Evolutionary conservation across 1,140 invertebrate genomes (phyloP).

Genomic region (Drosophila pandora): DNA sequence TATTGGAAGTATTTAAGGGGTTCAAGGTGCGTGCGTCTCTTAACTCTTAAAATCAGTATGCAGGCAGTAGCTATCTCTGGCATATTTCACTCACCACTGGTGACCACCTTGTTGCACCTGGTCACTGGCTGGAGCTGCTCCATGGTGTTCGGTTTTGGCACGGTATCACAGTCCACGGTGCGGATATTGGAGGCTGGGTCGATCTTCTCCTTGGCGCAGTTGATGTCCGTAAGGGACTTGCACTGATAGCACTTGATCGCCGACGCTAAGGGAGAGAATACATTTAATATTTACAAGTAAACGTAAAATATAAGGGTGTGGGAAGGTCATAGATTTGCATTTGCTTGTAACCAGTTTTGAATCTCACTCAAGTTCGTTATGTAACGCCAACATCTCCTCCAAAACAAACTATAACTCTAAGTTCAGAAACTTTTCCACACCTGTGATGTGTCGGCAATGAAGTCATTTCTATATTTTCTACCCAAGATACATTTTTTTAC

Average conservation of each 20-base stretch:
- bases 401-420: slow-evolving; percentile 14
- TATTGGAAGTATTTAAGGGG: slow-evolving; percentile 24
- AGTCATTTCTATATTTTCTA: slow-evolving; percentile 40
- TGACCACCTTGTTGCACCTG: slow-evolving; percentile 78
- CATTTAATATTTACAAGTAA: neutral
- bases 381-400: slow-evolving; percentile 50
- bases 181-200: slow-evolving; percentile 62
- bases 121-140: slow-evolving; percentile 72
- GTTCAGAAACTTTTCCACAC: slow-evolving; percentile 14
- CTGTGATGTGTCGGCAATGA: slow-evolving; percentile 38
- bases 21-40: slow-evolving; percentile 46
- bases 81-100: slow-evolving; percentile 68
- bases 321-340: slow-evolving; percentile 32
- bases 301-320: slow-evolving; percentile 5
- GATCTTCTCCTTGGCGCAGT: slow-evolving; percentile 68
- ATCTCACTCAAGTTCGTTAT: slow-evolving; percentile 25
- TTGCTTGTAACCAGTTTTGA: slow-evolving; percentile 61
- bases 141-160: slow-evolving; percentile 61
- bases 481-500: slow-evolving; percentile 1
- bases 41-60: slow-evolving; percentile 21
- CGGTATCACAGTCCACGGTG: slow-evolving; percentile 66
- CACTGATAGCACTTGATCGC: slow-evolving; percentile 80
- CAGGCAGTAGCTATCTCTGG: neutral
- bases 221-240: slow-evolving; percentile 74
- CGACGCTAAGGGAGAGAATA: slow-evolving; percentile 39